phyloP scores from a whole-genome alignment of 2,888 invertebrate species.

The Drosophila stalkeri region DNA sequence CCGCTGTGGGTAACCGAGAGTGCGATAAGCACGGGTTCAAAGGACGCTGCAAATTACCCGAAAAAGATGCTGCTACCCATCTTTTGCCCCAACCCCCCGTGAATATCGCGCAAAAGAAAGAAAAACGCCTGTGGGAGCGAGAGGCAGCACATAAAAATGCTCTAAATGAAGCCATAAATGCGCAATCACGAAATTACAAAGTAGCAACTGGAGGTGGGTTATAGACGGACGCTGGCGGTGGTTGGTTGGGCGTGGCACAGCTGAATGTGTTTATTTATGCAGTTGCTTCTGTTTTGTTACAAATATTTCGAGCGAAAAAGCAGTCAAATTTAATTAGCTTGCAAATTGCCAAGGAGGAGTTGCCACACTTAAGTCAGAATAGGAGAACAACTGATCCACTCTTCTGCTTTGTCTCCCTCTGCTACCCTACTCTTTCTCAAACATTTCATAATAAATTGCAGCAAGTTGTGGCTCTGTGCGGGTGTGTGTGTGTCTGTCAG shows the following conservation, averaged over 20 bases:
- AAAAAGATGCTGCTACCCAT: conserved; percentile 42
- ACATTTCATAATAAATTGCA: conserved; percentile 73
- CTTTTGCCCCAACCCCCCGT: background rate
- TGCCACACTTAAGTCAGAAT: background rate
- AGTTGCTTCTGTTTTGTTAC: conserved; percentile 46
- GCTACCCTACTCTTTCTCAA: conserved; percentile 16
- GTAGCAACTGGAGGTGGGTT: conserved; percentile 23
- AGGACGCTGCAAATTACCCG: conserved; percentile 73
- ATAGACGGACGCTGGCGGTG: background rate
- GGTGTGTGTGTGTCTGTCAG: background rate
- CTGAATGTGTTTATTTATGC: conserved; percentile 76
- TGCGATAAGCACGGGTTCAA: conserved; percentile 72
- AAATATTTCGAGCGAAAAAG: conserved; percentile 60
- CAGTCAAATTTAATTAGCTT: conserved; percentile 78
- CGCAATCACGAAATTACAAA: conserved; percentile 81
- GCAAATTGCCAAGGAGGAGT: conserved; percentile 65
- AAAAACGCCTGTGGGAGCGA: background rate
- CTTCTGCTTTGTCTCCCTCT: background rate
- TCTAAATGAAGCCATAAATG: conserved; percentile 81
- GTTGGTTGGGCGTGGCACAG: conserved; percentile 30
- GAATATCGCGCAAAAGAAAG: conserved; percentile 41
- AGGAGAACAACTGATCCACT: background rate
- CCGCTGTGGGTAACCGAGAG: conserved; percentile 37
- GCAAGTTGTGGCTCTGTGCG: conserved; percentile 49
- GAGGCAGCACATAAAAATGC: conserved; percentile 67